phyloP scores from a whole-genome alignment of 2,888 invertebrate species.

The Pandemis heparana region DNA sequence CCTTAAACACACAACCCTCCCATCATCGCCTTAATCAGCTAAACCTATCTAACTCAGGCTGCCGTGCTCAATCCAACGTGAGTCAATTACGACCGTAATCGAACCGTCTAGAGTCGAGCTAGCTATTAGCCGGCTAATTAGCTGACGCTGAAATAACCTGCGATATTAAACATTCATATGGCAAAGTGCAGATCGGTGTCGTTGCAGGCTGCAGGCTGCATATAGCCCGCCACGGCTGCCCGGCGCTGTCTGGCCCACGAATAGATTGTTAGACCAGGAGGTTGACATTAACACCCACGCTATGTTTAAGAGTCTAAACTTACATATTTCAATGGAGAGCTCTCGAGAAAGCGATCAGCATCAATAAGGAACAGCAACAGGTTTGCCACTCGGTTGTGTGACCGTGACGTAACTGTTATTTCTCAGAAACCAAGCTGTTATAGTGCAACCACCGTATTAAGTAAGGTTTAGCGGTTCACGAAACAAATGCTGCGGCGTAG shows the following conservation, averaged over 20 bases:
- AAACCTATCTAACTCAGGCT: slow-evolving; percentile 25
- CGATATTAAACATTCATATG: slow-evolving; percentile 77
- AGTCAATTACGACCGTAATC: slow-evolving; percentile 39
- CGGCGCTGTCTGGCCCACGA: slow-evolving; percentile 65
- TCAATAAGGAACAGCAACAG: no score
- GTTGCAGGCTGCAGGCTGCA: slow-evolving; percentile 70
- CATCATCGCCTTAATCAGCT: not conserved
- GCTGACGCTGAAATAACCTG: slow-evolving; percentile 69
- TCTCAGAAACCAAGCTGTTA: no score
- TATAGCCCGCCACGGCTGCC: slow-evolving; percentile 60
- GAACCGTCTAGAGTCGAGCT: slow-evolving; percentile 24
- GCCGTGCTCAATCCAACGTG: slow-evolving; percentile 45
- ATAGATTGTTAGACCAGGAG: slow-evolving; percentile 64
- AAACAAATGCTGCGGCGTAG: no score
- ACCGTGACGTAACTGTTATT: no score
- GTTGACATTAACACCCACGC: not conserved
- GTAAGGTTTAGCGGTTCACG: no score
- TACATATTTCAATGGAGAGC: no score
- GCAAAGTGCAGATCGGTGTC: slow-evolving; percentile 82
- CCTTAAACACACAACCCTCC: not conserved
- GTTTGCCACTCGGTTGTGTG: no score
- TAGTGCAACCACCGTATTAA: no score
- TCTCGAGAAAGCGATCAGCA: no score
- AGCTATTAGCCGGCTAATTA: slow-evolving; percentile 65
- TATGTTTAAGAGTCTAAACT: not conserved